Conservation (phyloP, 2,113 vertebrate species). For the Heliornis fulica region DNA sequence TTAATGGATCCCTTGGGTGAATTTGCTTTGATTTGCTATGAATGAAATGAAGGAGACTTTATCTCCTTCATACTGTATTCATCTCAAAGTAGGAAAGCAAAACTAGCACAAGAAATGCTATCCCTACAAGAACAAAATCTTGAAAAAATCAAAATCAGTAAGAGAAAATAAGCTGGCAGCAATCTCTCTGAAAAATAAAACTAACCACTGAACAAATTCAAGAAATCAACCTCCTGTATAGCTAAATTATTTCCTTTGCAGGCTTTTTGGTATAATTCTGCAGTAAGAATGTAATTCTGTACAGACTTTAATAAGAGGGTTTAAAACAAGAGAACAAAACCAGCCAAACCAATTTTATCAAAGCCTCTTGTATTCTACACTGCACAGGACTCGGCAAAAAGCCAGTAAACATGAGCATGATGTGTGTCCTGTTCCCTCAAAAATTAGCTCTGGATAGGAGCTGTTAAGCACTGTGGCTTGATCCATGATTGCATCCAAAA, state of each 20-base stretch:
- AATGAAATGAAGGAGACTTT: not conserved
- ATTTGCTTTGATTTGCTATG: not conserved
- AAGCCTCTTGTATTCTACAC: not conserved
- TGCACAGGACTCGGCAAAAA: not conserved
- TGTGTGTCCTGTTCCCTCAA: not conserved
- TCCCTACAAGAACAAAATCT: not conserved
- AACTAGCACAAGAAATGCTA: not conserved
- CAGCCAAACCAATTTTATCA: not conserved
- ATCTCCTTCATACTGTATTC: not conserved
- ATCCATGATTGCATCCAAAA: slow-evolving; percentile 1
- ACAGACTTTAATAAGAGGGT: not conserved
- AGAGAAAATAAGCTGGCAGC: not conserved
- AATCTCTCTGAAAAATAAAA: not conserved
- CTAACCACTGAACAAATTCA: not conserved
- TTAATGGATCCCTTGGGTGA: not conserved
- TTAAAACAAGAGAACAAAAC: not conserved
- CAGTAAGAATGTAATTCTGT: not conserved
- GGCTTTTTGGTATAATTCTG: not conserved
- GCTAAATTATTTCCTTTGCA: not conserved
- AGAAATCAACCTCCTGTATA: not conserved
- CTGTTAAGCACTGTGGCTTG: not conserved
- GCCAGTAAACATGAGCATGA: not conserved
- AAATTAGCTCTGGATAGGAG: slow-evolving; percentile 6
- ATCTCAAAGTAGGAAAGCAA: not conserved
- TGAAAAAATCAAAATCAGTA: not conserved